Percentiles rank a stretch among this genome's conserved stretches.
phyloP scores from a whole-genome alignment of 2,113 vertebrate species.

The Sturnus vulgaris region DNA sequence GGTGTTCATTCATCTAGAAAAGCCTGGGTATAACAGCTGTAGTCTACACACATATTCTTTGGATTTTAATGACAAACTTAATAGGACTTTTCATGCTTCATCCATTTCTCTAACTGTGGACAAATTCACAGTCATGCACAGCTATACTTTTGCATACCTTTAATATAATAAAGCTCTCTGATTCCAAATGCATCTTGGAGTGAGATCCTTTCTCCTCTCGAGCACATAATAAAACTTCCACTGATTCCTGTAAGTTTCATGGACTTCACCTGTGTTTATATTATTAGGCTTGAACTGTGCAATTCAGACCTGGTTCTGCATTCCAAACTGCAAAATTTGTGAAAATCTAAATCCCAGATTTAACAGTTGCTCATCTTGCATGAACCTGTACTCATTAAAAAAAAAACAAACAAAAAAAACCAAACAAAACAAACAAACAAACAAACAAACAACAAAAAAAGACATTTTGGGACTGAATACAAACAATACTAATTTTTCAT shows the following conservation, averaged over 20 bases:
- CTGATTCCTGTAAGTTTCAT: not conserved
- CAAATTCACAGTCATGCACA: not conserved
- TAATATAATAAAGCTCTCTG: not conserved
- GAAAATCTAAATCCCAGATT: not conserved
- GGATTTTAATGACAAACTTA: not conserved
- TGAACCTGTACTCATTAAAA: not conserved
- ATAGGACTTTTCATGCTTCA: not conserved
- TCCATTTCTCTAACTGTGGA: not conserved
- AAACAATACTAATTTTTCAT: not conserved
- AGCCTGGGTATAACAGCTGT: not conserved
- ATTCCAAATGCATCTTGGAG: not conserved
- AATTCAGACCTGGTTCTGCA: not conserved
- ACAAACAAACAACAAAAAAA: not conserved
- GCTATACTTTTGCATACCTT: not conserved
- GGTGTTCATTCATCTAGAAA: not conserved
- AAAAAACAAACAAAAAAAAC: not conserved
- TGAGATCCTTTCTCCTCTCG: not conserved
- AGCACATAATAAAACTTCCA: slow-evolving; percentile 1
- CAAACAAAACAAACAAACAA: no score
- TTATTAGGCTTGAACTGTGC: not conserved
- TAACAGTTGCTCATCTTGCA: not conserved
- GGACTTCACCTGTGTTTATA: slow-evolving; percentile 6
- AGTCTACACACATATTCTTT: not conserved
- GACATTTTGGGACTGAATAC: not conserved
- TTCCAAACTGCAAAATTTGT: not conserved